Evolutionary conservation across 2,113 vertebrate species (phyloP).

Genomic region (Halichoerus grypus): DNA sequence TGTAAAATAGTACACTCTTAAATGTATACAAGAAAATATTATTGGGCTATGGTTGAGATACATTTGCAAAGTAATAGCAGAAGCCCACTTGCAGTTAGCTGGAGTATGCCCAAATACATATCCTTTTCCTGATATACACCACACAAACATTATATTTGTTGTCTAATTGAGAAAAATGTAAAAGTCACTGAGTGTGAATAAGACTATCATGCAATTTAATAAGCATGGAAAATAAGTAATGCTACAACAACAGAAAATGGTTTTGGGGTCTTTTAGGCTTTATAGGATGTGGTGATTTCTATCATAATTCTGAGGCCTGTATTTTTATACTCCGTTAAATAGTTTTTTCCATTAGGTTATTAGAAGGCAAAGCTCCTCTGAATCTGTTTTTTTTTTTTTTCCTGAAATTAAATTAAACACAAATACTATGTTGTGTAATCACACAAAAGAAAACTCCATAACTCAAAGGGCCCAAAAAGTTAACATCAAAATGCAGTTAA

Average conservation of each 20-base stretch:
- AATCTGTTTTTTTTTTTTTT: background rate
- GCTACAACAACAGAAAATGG: background rate
- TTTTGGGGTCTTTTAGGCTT: background rate
- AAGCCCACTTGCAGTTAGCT: rapidly evolving
- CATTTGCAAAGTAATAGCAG: background rate
- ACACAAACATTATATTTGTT: background rate
- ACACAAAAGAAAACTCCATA: background rate
- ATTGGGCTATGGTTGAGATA: rapidly evolving
- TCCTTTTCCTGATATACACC: rapidly evolving
- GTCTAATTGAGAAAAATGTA: background rate
- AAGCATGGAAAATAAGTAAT: background rate
- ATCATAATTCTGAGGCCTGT: background rate
- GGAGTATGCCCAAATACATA: background rate
- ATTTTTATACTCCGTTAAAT: background rate
- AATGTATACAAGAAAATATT: background rate
- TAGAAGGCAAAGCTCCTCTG: background rate
- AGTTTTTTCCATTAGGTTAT: background rate
- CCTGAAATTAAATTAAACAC: slow-evolving; percentile 25
- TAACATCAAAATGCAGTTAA: background rate
- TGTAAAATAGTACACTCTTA: background rate
- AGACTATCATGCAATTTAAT: background rate
- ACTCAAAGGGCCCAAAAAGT: background rate
- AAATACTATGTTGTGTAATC: background rate
- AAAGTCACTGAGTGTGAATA: background rate
- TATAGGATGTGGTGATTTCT: background rate